These are phyloP conservation scores for Cuculus canorus DNA, from an alignment of 2,797 vertebrate genomes.

Conservation along the genomic window DNA sequence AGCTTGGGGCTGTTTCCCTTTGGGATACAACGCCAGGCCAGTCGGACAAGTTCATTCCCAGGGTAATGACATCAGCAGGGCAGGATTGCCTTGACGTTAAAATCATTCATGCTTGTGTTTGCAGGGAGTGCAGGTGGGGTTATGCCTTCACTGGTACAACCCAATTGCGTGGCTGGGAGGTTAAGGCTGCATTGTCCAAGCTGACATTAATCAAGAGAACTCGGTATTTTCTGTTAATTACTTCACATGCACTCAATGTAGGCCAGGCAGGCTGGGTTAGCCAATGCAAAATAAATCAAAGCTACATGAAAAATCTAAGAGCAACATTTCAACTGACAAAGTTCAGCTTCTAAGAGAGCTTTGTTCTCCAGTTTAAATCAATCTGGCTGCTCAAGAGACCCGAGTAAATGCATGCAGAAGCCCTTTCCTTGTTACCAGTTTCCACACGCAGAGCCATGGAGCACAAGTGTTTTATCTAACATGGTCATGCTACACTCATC, in stretches of 20 bases:
- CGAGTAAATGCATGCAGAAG: not conserved
- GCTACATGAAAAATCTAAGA: slow-evolving; percentile 50
- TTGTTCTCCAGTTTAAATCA: slow-evolving; percentile 37
- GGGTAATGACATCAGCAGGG: slow-evolving; percentile 14
- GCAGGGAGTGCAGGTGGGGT: not conserved
- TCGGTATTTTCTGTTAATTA: slow-evolving; percentile 51
- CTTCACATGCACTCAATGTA: not conserved
- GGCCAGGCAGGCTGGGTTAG: slow-evolving; percentile 14
- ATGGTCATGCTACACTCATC: not conserved
- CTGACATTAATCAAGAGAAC: slow-evolving; percentile 52
- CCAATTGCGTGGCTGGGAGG: not conserved
- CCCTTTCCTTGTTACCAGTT: not conserved
- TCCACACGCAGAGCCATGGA: not conserved
- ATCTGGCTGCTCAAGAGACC: not conserved
- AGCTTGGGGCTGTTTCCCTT: not conserved
- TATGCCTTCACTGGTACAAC: not conserved
- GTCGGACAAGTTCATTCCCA: not conserved
- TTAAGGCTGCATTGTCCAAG: slow-evolving; percentile 8
- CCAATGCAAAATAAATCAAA: slow-evolving; percentile 65
- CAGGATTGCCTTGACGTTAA: not conserved
- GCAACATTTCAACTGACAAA: slow-evolving; percentile 19
- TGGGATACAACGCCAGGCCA: not conserved
- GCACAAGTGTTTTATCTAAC: not conserved
- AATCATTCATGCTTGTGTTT: not conserved
- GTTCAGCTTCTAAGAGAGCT: slow-evolving; percentile 22